Base-by-base conservation (phyloP, 2,888 invertebrate species). In the Brachypalpus laphriformis region DNA sequence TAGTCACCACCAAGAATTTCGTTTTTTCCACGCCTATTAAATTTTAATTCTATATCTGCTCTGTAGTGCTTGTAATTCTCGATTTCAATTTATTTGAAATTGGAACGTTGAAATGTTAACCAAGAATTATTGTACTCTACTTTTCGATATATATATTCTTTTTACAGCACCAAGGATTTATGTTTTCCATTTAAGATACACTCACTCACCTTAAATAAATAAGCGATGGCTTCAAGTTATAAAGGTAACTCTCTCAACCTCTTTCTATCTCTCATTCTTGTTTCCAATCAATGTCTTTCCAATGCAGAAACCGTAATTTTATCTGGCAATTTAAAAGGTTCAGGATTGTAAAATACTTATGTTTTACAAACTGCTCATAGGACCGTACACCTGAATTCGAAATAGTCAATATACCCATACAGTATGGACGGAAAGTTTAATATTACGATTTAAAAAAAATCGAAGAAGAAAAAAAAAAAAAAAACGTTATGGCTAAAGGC, bases 271-370 rank as follows among this genome's bases (percentile, higher is more conserved):
- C 45, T 18, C 16, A 51, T 28, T 42, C 40, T 51, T 40, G 16
- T 56, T 31, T 9, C 51, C 65, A 66, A 66, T 75, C 51, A 75
- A 75, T 65, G 65, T 49, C 37, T 45, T 37, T 40, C 25, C 37
- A 34, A 66, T 11, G n/a, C 16, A 8, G 49, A 18, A 25, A 34
- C 16, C 63, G 37, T 57, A 65, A 75, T 65, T 75, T 75, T 56
- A 18, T 49, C 56, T 75, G 66, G 56, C 65, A 71, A 71, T 59
- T 71, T 71, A 71, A 59, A 49, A 71, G 71, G 59, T 75, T 49
- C 16, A 9, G n/a, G 16, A 47, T 25, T 34, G 57, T 59, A 59
- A 71, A 25, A 37, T 71, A 59, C 54, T 51, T 54, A 18, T 42
- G 37, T 18, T 20, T 51, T 54, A 18, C 45, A 65, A 34, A 56